Evolutionary conservation across 2,113 vertebrate genomes (phyloP), one percentile per base, ranked within the genome.

Genomic region (Scomber colias): DNA sequence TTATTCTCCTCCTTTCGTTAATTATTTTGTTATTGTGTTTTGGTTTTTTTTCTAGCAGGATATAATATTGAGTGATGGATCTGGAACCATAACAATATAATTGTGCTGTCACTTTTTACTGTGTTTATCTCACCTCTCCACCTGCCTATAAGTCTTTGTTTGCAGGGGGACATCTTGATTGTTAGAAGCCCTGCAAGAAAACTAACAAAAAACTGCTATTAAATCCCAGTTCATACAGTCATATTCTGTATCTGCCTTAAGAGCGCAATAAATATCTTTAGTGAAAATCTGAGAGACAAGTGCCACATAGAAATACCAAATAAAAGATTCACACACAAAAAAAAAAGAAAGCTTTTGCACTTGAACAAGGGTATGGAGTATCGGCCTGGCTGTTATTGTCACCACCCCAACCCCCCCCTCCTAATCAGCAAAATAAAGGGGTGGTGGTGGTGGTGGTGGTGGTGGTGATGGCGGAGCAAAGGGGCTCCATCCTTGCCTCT

Each of bases 111-210:
- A 71, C 70, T 72, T 92, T 88, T 93, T 90, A 92, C 82, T 83
- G 76, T 77, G 85, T 90, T 92, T 92, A 92, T 94, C 91, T 90
- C 64, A 11, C 85, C 71, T 83, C 64, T 56, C 75, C 87, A 90
- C 85, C 85, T 83, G 89, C 77, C 64, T 76, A 82, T 91, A 85
- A 90, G 80, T 87, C 87, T 90, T 78, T 83, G 69, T 90, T 90
- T 92, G 87, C 86, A 79, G 78, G 73, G 78, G 77, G 77, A 81
- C 86, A 81, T 86, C 86, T 85, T 86, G 81, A 85, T 89, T 86
- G 84, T 81, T 85, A 45, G 62, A 79, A 73, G 61, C 64, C 69
- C 76, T 46, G 65, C 71, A 83, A 88, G 72, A 82, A 87, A 88
- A 85, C 76, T 68, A 84, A 86, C 65, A 85, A 81, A 87, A 87